Conservation (phyloP, 2,113 vertebrate genomes). For the Phyllopteryx taeniolatus region DNA sequence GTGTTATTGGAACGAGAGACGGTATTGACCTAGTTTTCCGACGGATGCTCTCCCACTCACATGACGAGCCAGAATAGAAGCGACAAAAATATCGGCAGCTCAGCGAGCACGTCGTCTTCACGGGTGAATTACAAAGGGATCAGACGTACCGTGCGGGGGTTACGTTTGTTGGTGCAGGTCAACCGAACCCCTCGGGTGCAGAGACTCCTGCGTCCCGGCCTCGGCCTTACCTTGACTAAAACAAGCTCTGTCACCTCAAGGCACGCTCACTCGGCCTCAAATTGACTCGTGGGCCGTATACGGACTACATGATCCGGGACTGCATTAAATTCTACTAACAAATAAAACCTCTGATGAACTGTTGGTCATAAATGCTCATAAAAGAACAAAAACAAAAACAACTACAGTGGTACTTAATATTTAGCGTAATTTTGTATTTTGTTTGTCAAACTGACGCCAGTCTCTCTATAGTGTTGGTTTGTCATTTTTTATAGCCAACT, state of each 20-base stretch:
- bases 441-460: no score
- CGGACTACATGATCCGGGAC: not conserved
- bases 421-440: no score
- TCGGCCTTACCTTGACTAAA: conserved; percentile 38
- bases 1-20: conserved; percentile 55
- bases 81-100: conserved; percentile 43
- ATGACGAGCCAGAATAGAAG: conserved; percentile 45
- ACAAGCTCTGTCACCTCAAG: conserved; percentile 16
- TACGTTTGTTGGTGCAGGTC: not conserved
- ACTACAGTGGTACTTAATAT: not conserved
- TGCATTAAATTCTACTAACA: not conserved
- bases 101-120: conserved; percentile 15
- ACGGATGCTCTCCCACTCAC: conserved; percentile 52
- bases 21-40: conserved; percentile 75
- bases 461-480: no score
- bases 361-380: not conserved
- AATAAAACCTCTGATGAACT: not conserved
- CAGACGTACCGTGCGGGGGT: not conserved
- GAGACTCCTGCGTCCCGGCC: conserved; percentile 33
- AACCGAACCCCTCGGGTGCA: conserved; percentile 30
- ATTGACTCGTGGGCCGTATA: not conserved
- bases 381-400: not conserved
- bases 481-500: no score
- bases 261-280: not conserved
- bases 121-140: conserved; percentile 20